Conservation (phyloP, 2,888 invertebrate genomes). For the Eucriotettix oculatus region DNA sequence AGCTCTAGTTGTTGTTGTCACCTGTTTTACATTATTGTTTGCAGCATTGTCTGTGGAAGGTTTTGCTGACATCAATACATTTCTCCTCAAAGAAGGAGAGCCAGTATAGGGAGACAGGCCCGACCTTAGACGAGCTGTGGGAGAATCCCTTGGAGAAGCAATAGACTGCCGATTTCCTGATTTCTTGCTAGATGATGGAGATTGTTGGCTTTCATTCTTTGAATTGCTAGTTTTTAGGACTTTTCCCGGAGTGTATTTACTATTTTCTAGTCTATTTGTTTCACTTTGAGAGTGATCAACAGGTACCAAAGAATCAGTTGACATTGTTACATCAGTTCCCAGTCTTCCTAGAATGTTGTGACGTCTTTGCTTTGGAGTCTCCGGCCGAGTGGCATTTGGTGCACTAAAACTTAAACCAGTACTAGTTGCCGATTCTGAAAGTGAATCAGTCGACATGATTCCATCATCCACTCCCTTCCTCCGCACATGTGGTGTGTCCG, state of each 20-base stretch:
- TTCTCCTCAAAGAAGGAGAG: slow-evolving; percentile 31
- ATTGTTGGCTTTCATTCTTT: neutral
- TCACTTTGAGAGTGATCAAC: slow-evolving; percentile 15
- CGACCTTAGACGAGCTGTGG: slow-evolving; percentile 16
- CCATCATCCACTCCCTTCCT: slow-evolving; percentile 10
- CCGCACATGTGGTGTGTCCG: slow-evolving; percentile 25
- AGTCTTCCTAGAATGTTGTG: slow-evolving; percentile 4
- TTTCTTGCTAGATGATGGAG: neutral
- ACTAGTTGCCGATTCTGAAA: slow-evolving; percentile 18
- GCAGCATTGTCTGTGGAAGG: slow-evolving; percentile 20
- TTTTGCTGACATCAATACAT: slow-evolving; percentile 33
- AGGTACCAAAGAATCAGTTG: slow-evolving; percentile 25
- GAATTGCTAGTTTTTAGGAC: neutral
- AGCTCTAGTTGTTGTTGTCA: slow-evolving; percentile 1
- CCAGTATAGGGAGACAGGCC: slow-evolving; percentile 20
- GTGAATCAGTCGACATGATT: slow-evolving; percentile 23
- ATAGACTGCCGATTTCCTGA: slow-evolving; percentile 3
- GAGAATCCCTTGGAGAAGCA: slow-evolving; percentile 18
- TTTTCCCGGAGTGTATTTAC: slow-evolving; percentile 3
- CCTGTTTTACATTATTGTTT: neutral
- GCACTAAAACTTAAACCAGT: slow-evolving; percentile 1
- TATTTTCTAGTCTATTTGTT: neutral
- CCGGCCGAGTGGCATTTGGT: slow-evolving; percentile 6
- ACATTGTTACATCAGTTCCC: slow-evolving; percentile 23
- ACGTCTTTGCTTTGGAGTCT: slow-evolving; percentile 4